Base-by-base conservation (phyloP, 2,113 vertebrate genomes). In the Buteo buteo region DNA sequence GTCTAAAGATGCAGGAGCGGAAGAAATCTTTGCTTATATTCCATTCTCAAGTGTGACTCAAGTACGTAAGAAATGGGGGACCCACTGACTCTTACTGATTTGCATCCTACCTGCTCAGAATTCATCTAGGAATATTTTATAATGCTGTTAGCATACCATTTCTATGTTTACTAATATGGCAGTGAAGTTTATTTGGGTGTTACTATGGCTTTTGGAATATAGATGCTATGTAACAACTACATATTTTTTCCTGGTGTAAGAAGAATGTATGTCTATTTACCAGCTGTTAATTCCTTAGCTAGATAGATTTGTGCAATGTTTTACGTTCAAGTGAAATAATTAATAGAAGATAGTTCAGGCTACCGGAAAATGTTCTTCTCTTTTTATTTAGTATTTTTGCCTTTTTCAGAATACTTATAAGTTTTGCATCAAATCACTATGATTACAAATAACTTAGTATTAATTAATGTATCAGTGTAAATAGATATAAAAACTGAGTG, bases 141-240 rank as follows among this genome's bases (percentile, higher is more conserved):
- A 45, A 31, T 21, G 26, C 40, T 57, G n/a, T 24, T 36, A 59
- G 36, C 57, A 38, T 64, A 70, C 36, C 12, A 45, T 82, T 74
- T 29, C 32, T 73, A 4, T 59, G 28, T 17, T 69, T 69, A 47
- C 55, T 69, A 87, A 42, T 73, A 62, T 4, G 18, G 45, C 54
- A 65, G 31, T 54, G 50, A 66, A 34, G 54, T 34, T 42, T 65
- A 67, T 81, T 65, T 58, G 49, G n/a, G 64, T 93, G 90, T 70
- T 96, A 80, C 88, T 93, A 78, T 9, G 78, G 77, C n/a, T 96
- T 93, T 97, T 82, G 64, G 86, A 95, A 88, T 65, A 93, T 36
- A 90, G 77, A 84, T 61, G 11, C 36, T 88, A 28, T 69, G 59
- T 72, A 82, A 62, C 45, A 76, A 58, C 67, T 76, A 59, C 55